Evolutionary conservation across 2,888 invertebrate species (phyloP), one percentile per base, ranked within the genome.

Genomic region (Cryptus armator): DNA sequence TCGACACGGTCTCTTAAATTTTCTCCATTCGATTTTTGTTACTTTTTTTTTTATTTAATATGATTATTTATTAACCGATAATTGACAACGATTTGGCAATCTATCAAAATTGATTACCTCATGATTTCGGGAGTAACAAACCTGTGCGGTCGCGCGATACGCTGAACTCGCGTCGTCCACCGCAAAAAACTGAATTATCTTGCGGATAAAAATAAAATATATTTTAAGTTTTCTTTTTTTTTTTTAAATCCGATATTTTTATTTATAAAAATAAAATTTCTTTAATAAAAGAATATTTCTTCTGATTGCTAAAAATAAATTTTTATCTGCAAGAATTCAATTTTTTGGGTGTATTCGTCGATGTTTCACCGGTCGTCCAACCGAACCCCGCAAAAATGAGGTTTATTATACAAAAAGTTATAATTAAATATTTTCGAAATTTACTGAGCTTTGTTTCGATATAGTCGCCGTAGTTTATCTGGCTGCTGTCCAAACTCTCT

Each of bases 381-480:
- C 53, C 75, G 67, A 24, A 78, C 7, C 4, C 19, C 32, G 68
- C 43, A 10, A 70, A 83, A 77, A 81, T 37, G 78, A 43, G 44
- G 16, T 78, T 59, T 83, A 59, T 59, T 48, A 16, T 32, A 43
- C 10, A 72, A 71, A 24, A 81, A 67, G 68, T 62, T 81, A 76
- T 85, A 79, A 83, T 81, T 81, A 78, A 82, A 82, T 77, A 68
- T 85, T 79, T 75, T 16, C 32, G 59, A 74, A 87, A 79, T 78
- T 82, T 32, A 44, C 46, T 53, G 56, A 68, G 70, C 68, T 37
- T 56, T 29, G 70, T 67, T 59, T 24, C 44, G 46, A 44, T 4
- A n/a, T 14, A 74, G 56, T 76, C 67, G 67, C 53, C 19, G 9
- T 14, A 14, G 59, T n/a, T 71, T 43, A 19, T 82, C 51, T 87